A percentile compares a stretch with the other conserved stretches of the same genome.
These are phyloP conservation scores for Eristalis arbustorum DNA, from an alignment of 2,888 invertebrate genomes.

Conservation along the genomic window DNA sequence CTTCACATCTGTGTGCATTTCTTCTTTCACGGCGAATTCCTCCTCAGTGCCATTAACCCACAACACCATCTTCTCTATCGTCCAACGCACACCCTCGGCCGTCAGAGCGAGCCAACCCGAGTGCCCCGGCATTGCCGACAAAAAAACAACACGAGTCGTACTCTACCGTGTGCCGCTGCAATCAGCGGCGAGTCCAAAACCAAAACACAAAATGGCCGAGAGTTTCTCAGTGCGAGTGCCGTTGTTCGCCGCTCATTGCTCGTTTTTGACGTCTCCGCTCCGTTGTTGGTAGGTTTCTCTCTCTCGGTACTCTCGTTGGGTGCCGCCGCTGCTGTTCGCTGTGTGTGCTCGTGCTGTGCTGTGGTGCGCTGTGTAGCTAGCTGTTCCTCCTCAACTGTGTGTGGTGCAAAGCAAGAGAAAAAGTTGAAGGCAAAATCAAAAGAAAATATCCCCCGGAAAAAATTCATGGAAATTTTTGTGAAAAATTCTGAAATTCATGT, in stretches of 20 bases:
- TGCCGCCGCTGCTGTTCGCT: conserved; percentile 53
- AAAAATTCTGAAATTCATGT: conserved; percentile 32
- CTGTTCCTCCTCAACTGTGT: conserved; percentile 38
- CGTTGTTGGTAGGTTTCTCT: conserved; percentile 13
- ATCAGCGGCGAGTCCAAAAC: conserved; percentile 23
- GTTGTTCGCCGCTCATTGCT: conserved; percentile 47
- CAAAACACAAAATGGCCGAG: conserved; percentile 75
- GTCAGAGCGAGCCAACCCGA: conserved; percentile 5
- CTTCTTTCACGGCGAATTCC: conserved; percentile 11
- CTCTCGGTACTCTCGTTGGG: conserved; percentile 53
- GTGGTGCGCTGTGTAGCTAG: neutral
- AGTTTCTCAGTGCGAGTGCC: conserved; percentile 55
- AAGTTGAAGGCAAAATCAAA: conserved; percentile 38
- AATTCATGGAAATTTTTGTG: conserved; percentile 25
- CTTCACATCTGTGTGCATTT: neutral
- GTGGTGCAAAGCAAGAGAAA: conserved; percentile 62
- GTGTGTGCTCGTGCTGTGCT: conserved; percentile 36
- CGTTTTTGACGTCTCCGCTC: conserved; percentile 51
- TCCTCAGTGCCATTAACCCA: neutral
- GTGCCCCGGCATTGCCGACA: neutral
- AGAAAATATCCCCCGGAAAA: conserved; percentile 21
- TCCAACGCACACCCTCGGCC: neutral
- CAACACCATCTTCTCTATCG: neutral
- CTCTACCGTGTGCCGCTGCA: neutral
- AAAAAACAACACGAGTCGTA: neutral